Evolutionary conservation across 2,888 invertebrate genomes (phyloP).

Genomic region (Anagyrus pseudococci): DNA sequence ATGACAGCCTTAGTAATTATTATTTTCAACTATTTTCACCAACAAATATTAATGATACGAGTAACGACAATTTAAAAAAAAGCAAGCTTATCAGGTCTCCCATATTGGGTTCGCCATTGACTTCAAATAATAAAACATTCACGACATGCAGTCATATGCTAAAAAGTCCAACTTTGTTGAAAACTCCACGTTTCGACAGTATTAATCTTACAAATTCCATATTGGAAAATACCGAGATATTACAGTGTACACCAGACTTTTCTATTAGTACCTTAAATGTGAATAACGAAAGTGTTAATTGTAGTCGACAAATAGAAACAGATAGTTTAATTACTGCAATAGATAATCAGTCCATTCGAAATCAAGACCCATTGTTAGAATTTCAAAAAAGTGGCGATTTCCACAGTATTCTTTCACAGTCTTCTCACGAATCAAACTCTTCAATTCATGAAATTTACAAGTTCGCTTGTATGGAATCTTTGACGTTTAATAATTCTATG

Average conservation of each 20-base stretch:
- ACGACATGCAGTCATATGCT: too few relatives aligned
- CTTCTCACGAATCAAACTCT: slow-evolving; percentile 29
- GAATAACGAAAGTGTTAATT: not conserved
- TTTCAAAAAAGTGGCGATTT: slow-evolving; percentile 13
- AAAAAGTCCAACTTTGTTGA: too few relatives aligned
- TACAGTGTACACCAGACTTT: not conserved
- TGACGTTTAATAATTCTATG: slow-evolving; percentile 17
- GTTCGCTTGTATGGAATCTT: slow-evolving; percentile 23
- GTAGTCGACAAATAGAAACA: not conserved
- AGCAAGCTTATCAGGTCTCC: too few relatives aligned
- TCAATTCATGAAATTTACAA: slow-evolving; percentile 30
- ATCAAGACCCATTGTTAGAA: not conserved
- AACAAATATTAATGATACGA: too few relatives aligned
- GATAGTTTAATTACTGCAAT: not conserved
- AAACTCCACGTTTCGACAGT: too few relatives aligned
- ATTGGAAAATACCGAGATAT: not conserved
- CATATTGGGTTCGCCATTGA: too few relatives aligned
- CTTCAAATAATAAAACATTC: too few relatives aligned
- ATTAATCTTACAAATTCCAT: not conserved
- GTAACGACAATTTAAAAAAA: too few relatives aligned
- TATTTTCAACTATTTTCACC: too few relatives aligned
- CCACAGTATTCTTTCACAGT: slow-evolving; percentile 22
- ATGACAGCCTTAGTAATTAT: too few relatives aligned
- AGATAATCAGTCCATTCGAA: too few relatives aligned
- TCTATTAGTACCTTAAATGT: not conserved